Percentiles rank a stretch among this genome's conserved stretches.
Conservation (phyloP, 2,113 vertebrate genomes). For the Syrmaticus mikado region DNA sequence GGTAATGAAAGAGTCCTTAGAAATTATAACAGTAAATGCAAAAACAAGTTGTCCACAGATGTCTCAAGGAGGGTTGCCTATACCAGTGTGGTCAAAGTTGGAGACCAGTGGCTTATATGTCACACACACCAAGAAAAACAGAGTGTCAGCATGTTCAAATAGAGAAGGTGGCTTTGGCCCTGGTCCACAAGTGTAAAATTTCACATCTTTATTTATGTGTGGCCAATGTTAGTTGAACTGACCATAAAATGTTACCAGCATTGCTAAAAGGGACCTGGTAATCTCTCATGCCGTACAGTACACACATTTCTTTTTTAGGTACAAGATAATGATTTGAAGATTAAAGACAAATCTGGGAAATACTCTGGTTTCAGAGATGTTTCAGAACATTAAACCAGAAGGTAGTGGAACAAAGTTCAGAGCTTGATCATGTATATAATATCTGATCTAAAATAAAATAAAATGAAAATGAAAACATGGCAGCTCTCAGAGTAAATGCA, state of each 20-base stretch:
- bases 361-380: not conserved
- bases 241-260: slow-evolving; percentile 41
- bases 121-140: slow-evolving; percentile 38
- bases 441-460: not conserved
- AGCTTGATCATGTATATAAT: not conserved
- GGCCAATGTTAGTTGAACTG: slow-evolving; percentile 42
- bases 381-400: not conserved
- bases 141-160: slow-evolving; percentile 52
- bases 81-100: slow-evolving; percentile 4
- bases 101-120: slow-evolving; percentile 42
- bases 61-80: slow-evolving; percentile 18
- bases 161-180: slow-evolving; percentile 30
- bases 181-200: slow-evolving; percentile 57
- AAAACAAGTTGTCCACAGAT: not conserved
- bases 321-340: not conserved
- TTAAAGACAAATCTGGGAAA: not conserved
- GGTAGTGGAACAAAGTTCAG: not conserved
- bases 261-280: not conserved
- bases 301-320: slow-evolving; percentile 6
- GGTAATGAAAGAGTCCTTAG: not conserved
- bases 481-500: not conserved
- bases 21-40: not conserved
- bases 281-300: not conserved
- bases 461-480: not conserved
- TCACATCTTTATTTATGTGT: slow-evolving; percentile 67